phyloP scores from a whole-genome alignment of 2,888 invertebrate genomes.

The Drepana falcataria region DNA sequence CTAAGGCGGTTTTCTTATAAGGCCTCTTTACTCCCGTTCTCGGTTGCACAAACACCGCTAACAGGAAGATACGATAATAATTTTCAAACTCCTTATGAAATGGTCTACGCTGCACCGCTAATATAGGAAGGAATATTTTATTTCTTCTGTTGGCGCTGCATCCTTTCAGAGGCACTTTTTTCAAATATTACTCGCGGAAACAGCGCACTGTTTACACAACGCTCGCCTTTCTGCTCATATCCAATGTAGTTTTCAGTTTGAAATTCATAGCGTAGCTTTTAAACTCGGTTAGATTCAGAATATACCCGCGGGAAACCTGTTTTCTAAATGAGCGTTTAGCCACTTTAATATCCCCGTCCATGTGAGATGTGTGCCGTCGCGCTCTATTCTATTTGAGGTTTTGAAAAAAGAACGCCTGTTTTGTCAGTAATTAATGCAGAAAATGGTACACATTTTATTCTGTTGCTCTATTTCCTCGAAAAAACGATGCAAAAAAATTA shows the following conservation, averaged over 20 bases:
- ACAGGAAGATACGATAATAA: slow-evolving; percentile 1
- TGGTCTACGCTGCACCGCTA: slow-evolving; percentile 13
- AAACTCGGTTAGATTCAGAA: slow-evolving; percentile 60
- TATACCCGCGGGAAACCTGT: slow-evolving; percentile 38
- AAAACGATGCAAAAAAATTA: slow-evolving; percentile 26
- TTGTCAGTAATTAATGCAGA: slow-evolving; percentile 13
- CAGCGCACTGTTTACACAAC: slow-evolving; percentile 53
- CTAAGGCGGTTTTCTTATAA: slow-evolving; percentile 61
- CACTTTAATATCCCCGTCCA: slow-evolving; percentile 30
- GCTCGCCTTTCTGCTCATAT: slow-evolving; percentile 61
- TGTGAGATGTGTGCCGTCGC: slow-evolving; percentile 14
- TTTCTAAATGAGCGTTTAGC: slow-evolving; percentile 53
- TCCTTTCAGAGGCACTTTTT: slow-evolving; percentile 51
- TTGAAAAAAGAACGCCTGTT: neutral
- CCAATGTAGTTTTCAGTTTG: slow-evolving; percentile 65
- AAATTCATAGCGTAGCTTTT: slow-evolving; percentile 67
- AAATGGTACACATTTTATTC: slow-evolving; percentile 2
- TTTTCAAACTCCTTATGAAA: slow-evolving; percentile 18
- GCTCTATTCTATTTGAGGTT: slow-evolving; percentile 10
- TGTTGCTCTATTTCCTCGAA: slow-evolving; percentile 13
- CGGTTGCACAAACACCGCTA: slow-evolving; percentile 16
- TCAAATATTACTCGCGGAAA: slow-evolving; percentile 55
- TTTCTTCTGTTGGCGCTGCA: slow-evolving; percentile 36
- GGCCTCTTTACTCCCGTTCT: slow-evolving; percentile 21
- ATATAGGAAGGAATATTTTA: slow-evolving; percentile 38